Evolutionary conservation across 1,140 invertebrate species (phyloP).

Genomic region (Lasioglossum albipes): DNA sequence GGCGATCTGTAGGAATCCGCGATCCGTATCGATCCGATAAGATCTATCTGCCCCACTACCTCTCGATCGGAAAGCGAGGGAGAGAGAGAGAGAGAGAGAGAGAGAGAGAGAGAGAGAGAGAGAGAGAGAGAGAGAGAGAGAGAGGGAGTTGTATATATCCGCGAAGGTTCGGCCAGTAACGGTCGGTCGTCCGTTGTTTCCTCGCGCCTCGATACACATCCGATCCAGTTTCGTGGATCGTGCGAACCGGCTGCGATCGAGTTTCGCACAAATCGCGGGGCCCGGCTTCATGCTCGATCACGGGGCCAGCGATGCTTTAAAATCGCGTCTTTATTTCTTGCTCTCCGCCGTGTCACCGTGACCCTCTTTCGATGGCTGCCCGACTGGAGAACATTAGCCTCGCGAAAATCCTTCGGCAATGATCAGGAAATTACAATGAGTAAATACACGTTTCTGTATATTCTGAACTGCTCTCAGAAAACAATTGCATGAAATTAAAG

Average conservation of each 20-base stretch:
- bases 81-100: too few species aligned
- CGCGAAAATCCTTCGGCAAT: too few species aligned
- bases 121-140: too few species aligned
- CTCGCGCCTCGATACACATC: conserved; percentile 58
- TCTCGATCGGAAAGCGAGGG: too few species aligned
- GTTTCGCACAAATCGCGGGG: conserved; percentile 65
- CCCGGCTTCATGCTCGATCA: conserved; percentile 55
- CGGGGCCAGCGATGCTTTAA: conserved; percentile 22
- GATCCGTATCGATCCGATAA: conserved; percentile 56
- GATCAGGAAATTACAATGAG: too few species aligned
- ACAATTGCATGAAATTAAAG: too few species aligned
- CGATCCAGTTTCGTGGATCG: conserved; percentile 67
- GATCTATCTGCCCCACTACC: conserved; percentile 12
- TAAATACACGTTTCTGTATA: too few species aligned
- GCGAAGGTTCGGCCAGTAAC: conserved; percentile 36
- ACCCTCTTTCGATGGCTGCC: conserved; percentile 5
- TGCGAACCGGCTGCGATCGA: conserved; percentile 64
- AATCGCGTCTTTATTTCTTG: background rate
- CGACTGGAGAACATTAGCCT: too few species aligned
- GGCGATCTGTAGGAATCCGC: conserved; percentile 47
- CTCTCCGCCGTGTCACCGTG: background rate
- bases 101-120: too few species aligned
- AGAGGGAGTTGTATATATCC: background rate
- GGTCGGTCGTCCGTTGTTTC: conserved; percentile 40
- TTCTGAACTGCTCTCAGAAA: too few species aligned